Percentiles rank a stretch among this genome's conserved stretches.
Conservation (phyloP, 37 sponge, comb jelly and placozoan species). For the Geodia barretti region DNA sequence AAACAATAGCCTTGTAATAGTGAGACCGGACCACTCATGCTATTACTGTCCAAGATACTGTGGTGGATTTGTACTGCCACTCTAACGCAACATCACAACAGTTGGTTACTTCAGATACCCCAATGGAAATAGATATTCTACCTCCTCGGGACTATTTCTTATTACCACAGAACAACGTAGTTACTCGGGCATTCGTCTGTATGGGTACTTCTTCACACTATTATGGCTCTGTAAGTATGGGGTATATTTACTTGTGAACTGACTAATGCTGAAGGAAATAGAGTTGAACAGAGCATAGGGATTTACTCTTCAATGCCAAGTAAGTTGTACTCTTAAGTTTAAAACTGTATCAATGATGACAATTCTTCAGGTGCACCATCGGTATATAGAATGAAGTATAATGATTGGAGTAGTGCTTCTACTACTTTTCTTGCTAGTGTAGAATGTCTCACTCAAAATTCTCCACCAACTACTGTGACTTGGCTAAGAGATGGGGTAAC, state of each 20-base stretch:
- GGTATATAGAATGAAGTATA: no score
- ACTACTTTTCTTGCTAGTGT: no score
- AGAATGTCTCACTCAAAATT: no score
- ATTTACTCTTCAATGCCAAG: constrained; percentile 2
- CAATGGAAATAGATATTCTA: background rate
- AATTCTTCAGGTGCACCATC: no score
- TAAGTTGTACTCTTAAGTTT: no score
- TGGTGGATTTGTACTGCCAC: background rate
- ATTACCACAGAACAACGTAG: background rate
- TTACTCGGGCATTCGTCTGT: no score
- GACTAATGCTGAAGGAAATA: constrained; percentile 1
- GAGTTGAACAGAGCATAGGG: background rate
- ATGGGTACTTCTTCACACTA: no score
- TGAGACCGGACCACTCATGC: no score
- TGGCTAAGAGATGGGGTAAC: background rate
- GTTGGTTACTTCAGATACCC: background rate
- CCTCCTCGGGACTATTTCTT: background rate
- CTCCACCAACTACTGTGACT: background rate
- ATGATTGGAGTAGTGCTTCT: no score
- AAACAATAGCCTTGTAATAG: background rate
- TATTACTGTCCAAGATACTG: background rate
- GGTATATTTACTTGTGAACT: background rate
- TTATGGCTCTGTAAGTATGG: background rate
- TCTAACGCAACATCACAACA: background rate
- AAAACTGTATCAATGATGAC: no score